phyloP scores from a whole-genome alignment of 1,140 invertebrate genomes.

The Panonychus citri region DNA sequence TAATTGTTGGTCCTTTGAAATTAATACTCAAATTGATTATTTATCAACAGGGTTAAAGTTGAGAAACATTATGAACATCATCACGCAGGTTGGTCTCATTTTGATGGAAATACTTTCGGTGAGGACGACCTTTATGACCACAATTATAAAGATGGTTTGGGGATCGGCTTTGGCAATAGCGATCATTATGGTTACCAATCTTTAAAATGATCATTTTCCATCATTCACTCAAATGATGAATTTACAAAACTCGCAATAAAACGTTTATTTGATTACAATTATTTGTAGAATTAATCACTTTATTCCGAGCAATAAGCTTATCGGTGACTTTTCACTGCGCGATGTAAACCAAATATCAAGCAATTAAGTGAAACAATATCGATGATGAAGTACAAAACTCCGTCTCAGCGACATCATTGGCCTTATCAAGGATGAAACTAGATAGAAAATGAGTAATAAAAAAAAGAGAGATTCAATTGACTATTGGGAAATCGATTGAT shows the following conservation, averaged over 20 bases:
- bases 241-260: slow-evolving; percentile 13
- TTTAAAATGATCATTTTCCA: slow-evolving; percentile 91
- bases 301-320: slow-evolving; percentile 59
- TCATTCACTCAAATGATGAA: slow-evolving; percentile 57
- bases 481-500: no score
- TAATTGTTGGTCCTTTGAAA: no score
- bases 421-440: slow-evolving; percentile 69
- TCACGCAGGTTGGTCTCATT: no score
- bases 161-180: slow-evolving; percentile 63
- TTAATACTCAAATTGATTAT: no score
- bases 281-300: slow-evolving; percentile 75
- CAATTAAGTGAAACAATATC: slow-evolving; percentile 82
- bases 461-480: no score
- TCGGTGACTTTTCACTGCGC: slow-evolving; percentile 83
- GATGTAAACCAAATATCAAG: slow-evolving; percentile 66
- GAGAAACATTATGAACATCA: no score
- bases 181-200: slow-evolving; percentile 95
- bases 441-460: background rate
- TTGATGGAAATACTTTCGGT: no score
- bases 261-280: slow-evolving; percentile 6
- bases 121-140: no score
- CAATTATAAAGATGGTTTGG: slow-evolving; percentile 20
- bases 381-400: slow-evolving; percentile 94
- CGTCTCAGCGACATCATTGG: slow-evolving; percentile 77
- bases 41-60: no score